A percentile compares a stretch with the other conserved stretches of the same genome.
These are phyloP conservation scores for Himalopsyche kuldschensis DNA, from an alignment of 2,888 invertebrate genomes.

Conservation along the genomic window DNA sequence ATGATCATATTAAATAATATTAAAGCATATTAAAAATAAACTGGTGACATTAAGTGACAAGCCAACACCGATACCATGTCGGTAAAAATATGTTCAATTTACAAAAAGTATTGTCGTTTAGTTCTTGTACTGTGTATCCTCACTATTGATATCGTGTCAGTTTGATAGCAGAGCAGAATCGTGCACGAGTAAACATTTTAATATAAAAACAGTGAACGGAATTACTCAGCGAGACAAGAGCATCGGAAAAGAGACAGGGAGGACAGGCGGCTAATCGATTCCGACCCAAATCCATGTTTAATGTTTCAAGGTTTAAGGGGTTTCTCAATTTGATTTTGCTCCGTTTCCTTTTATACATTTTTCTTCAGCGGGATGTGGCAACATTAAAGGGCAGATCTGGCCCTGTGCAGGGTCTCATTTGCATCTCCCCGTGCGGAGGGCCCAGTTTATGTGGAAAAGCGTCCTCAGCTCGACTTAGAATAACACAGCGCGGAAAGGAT, in stretches of 20 bases:
- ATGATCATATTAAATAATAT: no score
- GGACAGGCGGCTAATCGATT: conserved; percentile 36
- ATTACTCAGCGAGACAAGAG: not conserved
- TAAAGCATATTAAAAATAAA: no score
- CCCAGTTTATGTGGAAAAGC: not conserved
- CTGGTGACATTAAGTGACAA: no score
- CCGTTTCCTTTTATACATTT: conserved; percentile 25
- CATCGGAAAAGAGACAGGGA: conserved; percentile 2
- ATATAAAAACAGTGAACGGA: not conserved
- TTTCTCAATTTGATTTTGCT: conserved; percentile 34
- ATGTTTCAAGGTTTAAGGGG: conserved; percentile 32
- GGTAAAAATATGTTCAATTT: no score
- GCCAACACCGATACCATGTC: no score
- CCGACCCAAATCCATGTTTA: conserved; percentile 39
- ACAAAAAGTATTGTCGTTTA: no score
- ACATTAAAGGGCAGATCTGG: conserved; percentile 9
- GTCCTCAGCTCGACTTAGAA: not conserved
- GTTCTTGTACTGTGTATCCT: no score
- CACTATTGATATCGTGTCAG: not conserved
- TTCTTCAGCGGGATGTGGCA: conserved; percentile 1
- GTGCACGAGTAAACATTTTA: not conserved
- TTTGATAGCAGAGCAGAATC: not conserved
- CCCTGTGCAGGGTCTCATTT: conserved; percentile 26
- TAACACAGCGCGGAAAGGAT: not conserved
- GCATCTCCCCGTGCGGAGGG: conserved; percentile 25